Evolutionary conservation across 2,888 invertebrate genomes (phyloP).

Genomic region (Eurois occulta): DNA sequence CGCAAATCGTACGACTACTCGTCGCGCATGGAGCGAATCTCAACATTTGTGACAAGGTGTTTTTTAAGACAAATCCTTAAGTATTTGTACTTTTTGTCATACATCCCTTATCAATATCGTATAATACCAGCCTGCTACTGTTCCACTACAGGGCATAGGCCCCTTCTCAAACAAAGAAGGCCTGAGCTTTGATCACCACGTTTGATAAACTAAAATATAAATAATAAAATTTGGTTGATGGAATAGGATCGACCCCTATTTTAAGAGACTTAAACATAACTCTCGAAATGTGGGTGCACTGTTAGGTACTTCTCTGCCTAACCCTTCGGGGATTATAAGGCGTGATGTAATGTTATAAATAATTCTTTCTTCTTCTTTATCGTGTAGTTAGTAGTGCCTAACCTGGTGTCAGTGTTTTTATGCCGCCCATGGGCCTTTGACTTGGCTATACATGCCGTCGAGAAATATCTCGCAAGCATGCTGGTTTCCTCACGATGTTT

Average conservation of each 20-base stretch:
- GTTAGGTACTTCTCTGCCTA: background rate
- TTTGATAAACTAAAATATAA: background rate
- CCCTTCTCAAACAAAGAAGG: background rate
- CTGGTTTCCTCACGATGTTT: too few relatives aligned
- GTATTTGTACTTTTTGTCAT: background rate
- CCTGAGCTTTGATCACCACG: background rate
- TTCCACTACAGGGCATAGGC: background rate
- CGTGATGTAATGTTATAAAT: background rate
- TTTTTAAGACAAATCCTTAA: background rate
- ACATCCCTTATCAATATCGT: background rate
- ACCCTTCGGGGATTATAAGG: background rate
- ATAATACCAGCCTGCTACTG: background rate
- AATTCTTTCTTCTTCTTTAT: too few relatives aligned
- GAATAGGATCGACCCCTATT: background rate
- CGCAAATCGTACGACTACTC: constrained; percentile 98
- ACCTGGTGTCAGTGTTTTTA: too few relatives aligned
- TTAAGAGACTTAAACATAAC: background rate
- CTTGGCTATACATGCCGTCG: too few relatives aligned
- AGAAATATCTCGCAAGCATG: too few relatives aligned
- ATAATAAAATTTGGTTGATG: background rate
- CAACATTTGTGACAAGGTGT: constrained; percentile 98
- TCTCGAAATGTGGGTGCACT: background rate
- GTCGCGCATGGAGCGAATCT: constrained; percentile 98
- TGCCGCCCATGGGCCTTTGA: too few relatives aligned
- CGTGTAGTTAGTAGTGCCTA: too few relatives aligned